These are phyloP conservation scores for Polydesmus complanatus DNA, from an alignment of 2,888 invertebrate species.

Conservation along the genomic window DNA sequence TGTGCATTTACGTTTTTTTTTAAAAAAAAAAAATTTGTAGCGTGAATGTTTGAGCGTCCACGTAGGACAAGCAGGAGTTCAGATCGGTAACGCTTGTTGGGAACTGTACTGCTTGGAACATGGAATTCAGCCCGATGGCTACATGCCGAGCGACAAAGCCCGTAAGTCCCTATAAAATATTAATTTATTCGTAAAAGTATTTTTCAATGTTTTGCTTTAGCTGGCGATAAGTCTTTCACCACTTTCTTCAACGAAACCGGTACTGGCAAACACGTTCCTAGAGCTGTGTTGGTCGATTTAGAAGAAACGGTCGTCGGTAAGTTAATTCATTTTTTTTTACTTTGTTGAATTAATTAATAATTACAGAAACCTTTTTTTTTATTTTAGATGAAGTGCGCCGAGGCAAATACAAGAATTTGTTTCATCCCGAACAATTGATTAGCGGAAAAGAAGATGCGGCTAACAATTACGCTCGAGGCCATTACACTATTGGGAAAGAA, in stretches of 20 bases:
- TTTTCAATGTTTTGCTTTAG: too few species aligned
- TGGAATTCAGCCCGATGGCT: slow-evolving; percentile 32
- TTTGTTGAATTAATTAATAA: too few species aligned
- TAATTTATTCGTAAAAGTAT: too few species aligned
- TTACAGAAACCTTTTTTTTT: too few species aligned
- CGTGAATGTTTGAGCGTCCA: slow-evolving; percentile 77
- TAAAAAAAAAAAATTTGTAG: too few species aligned
- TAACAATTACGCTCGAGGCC: slow-evolving; percentile 90
- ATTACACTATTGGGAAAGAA: slow-evolving; percentile 61
- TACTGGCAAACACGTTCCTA: slow-evolving; percentile 87
- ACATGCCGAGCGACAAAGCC: slow-evolving; percentile 26
- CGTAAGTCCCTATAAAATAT: too few species aligned
- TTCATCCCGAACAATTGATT: slow-evolving; percentile 94
- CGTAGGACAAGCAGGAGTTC: slow-evolving; percentile 74
- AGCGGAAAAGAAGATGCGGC: slow-evolving; percentile 95
- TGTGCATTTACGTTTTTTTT: too few species aligned
- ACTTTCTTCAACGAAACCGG: slow-evolving; percentile 66
- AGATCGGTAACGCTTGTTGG: too few species aligned
- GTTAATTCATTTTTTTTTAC: too few species aligned
- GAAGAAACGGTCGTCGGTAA: slow-evolving; percentile 87
- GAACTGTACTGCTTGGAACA: slow-evolving; percentile 59
- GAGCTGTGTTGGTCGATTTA: slow-evolving; percentile 87
- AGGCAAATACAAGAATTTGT: slow-evolving; percentile 85
- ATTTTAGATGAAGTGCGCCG: slow-evolving; percentile 77
- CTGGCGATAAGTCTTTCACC: slow-evolving; percentile 79